Evolutionary conservation across 2,113 vertebrate species (phyloP).

Genomic region (Stegastes partitus): DNA sequence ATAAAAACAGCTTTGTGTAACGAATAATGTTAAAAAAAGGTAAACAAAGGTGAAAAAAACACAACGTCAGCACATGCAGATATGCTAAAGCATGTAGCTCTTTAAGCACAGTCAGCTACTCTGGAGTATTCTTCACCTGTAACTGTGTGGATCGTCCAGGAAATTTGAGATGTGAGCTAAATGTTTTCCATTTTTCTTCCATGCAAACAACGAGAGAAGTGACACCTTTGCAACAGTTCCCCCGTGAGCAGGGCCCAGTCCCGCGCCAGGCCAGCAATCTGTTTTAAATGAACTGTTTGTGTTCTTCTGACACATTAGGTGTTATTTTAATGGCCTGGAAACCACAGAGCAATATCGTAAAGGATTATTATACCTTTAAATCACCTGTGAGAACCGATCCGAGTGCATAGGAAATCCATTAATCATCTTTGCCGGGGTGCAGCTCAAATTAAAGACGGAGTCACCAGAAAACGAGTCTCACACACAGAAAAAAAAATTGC

Average conservation of each 20-base stretch:
- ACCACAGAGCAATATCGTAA: constrained; percentile 83
- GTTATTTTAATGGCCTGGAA: constrained; percentile 86
- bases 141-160: constrained; percentile 46
- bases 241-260: constrained; percentile 61
- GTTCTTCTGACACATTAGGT: constrained; percentile 81
- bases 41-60: not conserved
- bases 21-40: not conserved
- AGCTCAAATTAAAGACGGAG: constrained; percentile 75
- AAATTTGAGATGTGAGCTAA: constrained; percentile 61
- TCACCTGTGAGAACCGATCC: constrained; percentile 80
- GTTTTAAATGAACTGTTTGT: constrained; percentile 88
- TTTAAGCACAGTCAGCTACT: not conserved
- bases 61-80: not conserved
- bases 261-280: constrained; percentile 75
- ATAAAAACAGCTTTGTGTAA: not conserved
- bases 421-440: constrained; percentile 81
- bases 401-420: constrained; percentile 83
- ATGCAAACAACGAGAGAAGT: constrained; percentile 63
- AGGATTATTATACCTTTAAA: constrained; percentile 88
- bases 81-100: not conserved
- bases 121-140: constrained; percentile 8
- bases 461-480: constrained; percentile 33
- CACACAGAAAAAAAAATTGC: constrained; percentile 20
- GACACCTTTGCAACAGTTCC: constrained; percentile 75
- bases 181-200: constrained; percentile 66